phyloP scores from a whole-genome alignment of 2,797 vertebrate genomes.

The Tenualosa ilisha region DNA sequence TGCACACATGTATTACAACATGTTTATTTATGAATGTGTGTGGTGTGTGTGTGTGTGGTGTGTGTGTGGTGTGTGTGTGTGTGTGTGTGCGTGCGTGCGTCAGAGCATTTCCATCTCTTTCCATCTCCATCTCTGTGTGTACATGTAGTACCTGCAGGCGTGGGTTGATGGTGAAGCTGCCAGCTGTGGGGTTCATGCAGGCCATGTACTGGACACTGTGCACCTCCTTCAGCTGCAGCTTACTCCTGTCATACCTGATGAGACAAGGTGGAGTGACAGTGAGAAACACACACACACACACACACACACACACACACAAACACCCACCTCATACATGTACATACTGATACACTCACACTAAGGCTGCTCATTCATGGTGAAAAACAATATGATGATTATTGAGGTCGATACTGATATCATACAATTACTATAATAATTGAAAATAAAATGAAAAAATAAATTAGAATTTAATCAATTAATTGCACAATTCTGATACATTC shows the following conservation, averaged over 20 bases:
- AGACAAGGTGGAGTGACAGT: conserved; percentile 38
- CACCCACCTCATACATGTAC: not conserved
- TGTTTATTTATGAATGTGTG: not conserved
- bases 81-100: conserved; percentile 4
- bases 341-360: not conserved
- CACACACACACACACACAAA: conserved; percentile 28
- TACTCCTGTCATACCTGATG: conserved; percentile 91
- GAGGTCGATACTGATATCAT: too few relatives aligned
- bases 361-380: too few relatives aligned
- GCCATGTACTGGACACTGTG: conserved; percentile 89
- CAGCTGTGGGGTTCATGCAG: conserved; percentile 94
- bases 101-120: not conserved
- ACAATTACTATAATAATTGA: too few relatives aligned
- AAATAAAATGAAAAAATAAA: too few relatives aligned
- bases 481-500: not conserved
- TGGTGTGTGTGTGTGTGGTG: not conserved
- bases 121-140: conserved; percentile 4
- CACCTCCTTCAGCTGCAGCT: conserved; percentile 90
- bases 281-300: conserved; percentile 35
- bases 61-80: conserved; percentile 3
- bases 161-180: conserved; percentile 96
- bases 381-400: too few relatives aligned
- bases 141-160: conserved; percentile 84
- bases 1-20: not conserved
- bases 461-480: not conserved